These are phyloP conservation scores for Stigmatopora nigra DNA, from an alignment of 2,113 vertebrate species.

Conservation along the genomic window DNA sequence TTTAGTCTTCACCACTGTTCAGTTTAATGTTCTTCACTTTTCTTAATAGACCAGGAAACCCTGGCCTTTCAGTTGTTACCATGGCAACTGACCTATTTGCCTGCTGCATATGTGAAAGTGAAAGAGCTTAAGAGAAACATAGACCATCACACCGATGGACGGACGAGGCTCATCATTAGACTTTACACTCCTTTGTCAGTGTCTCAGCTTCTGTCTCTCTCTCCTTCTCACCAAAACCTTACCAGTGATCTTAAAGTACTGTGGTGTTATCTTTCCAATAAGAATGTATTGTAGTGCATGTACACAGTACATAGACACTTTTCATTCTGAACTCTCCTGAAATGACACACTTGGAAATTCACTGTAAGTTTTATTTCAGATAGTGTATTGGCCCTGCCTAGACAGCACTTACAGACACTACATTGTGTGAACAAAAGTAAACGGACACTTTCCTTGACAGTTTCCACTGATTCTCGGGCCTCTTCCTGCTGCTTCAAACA, in stretches of 20 bases:
- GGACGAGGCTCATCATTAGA: constrained; percentile 77
- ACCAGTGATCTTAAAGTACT: constrained; percentile 67
- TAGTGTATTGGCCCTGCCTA: too few relatives aligned
- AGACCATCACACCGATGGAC: constrained; percentile 77
- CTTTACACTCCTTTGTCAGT: constrained; percentile 17
- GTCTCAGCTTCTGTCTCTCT: constrained; percentile 18
- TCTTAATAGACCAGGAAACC: constrained; percentile 86
- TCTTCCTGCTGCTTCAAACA: too few relatives aligned
- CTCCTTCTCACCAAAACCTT: constrained; percentile 60
- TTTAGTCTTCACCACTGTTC: background rate
- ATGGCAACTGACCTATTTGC: constrained; percentile 95
- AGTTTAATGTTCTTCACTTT: constrained; percentile 78
- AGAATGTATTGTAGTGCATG: background rate
- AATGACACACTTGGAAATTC: too few relatives aligned
- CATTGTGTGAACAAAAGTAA: background rate
- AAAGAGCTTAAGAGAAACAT: constrained; percentile 39
- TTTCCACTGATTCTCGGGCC: too few relatives aligned
- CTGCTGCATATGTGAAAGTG: constrained; percentile 62
- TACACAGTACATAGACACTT: background rate
- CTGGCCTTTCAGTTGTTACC: constrained; percentile 87
- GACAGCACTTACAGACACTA: background rate
- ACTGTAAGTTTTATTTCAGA: too few relatives aligned
- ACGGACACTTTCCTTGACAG: background rate
- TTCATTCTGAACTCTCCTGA: too few relatives aligned
- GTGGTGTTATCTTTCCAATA: background rate